Evolutionary conservation across 2,797 vertebrate species (phyloP).

Genomic region (Distichodus sexfasciatus): DNA sequence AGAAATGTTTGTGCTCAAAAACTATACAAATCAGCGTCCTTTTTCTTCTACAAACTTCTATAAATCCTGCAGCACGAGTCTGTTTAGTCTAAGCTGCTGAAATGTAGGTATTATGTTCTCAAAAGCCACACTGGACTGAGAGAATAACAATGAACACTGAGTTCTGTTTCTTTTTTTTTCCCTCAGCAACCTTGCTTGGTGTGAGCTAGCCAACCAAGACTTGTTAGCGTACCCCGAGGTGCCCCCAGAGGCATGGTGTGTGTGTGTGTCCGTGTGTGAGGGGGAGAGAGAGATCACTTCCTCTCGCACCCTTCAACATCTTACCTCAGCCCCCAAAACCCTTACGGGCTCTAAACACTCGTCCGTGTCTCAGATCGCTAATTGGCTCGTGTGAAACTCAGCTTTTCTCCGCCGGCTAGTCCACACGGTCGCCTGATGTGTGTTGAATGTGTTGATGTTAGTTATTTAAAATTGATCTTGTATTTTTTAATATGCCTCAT

Average conservation of each 20-base stretch:
- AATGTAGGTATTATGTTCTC: constrained; percentile 36
- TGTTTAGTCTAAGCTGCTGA: constrained; percentile 34
- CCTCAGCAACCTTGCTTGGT: background rate
- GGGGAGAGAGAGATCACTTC: background rate
- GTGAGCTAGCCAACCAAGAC: constrained; percentile 20
- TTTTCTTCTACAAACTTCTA: constrained; percentile 18
- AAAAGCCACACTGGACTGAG: background rate
- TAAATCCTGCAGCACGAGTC: constrained; percentile 37
- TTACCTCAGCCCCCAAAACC: background rate
- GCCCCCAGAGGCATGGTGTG: constrained; percentile 1
- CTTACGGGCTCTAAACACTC: background rate
- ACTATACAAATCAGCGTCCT: constrained; percentile 24
- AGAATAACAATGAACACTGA: constrained; percentile 34
- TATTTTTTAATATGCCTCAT: no score
- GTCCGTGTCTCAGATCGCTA: background rate
- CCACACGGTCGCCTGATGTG: no score
- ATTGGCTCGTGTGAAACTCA: constrained; percentile 25
- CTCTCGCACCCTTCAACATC: background rate
- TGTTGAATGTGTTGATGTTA: no score
- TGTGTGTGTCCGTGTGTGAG: background rate
- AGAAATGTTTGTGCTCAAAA: background rate
- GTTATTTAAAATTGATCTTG: no score
- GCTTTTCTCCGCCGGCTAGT: no score
- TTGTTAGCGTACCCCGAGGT: constrained; percentile 37
- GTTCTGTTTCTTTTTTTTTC: constrained; percentile 3